Evolutionary conservation across 2,888 invertebrate species (phyloP).

Genomic region (Limenitis camilla): DNA sequence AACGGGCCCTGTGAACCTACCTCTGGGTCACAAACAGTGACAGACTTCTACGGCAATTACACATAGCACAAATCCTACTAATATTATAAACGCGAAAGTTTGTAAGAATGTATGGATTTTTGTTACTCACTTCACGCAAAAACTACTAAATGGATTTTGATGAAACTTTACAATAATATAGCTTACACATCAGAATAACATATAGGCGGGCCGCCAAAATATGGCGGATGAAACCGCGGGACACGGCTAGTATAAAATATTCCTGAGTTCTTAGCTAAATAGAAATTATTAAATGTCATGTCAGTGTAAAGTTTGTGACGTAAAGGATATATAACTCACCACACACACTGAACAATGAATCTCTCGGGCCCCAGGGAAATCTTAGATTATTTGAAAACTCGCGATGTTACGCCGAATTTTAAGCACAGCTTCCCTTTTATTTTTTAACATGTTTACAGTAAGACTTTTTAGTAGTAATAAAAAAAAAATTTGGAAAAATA

Average conservation of each 20-base stretch:
- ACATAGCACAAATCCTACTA: no score
- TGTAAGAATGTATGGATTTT: no score
- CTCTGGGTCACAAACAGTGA: no score
- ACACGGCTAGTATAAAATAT: background rate
- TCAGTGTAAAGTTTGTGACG: conserved; percentile 4
- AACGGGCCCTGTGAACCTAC: no score
- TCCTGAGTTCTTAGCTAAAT: background rate
- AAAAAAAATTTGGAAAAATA: background rate
- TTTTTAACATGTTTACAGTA: conserved; percentile 7
- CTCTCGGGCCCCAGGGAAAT: conserved; percentile 31
- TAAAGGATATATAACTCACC: conserved; percentile 17
- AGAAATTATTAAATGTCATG: conserved; percentile 9
- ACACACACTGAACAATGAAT: conserved; percentile 28
- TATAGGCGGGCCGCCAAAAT: no score
- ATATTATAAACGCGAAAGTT: no score
- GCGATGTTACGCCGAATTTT: conserved; percentile 23
- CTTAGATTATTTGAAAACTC: conserved; percentile 31
- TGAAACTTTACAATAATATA: no score
- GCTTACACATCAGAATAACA: no score
- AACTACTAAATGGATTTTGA: background rate
- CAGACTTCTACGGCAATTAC: no score
- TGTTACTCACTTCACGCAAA: no score
- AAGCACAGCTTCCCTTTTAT: conserved; percentile 19
- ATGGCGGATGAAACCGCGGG: no score
- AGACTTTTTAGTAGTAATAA: no score